Percentiles rank a stretch among this genome's conserved stretches.
Conservation (phyloP, 2,797 vertebrate genomes). For the Hephaestus fuliginosus region DNA sequence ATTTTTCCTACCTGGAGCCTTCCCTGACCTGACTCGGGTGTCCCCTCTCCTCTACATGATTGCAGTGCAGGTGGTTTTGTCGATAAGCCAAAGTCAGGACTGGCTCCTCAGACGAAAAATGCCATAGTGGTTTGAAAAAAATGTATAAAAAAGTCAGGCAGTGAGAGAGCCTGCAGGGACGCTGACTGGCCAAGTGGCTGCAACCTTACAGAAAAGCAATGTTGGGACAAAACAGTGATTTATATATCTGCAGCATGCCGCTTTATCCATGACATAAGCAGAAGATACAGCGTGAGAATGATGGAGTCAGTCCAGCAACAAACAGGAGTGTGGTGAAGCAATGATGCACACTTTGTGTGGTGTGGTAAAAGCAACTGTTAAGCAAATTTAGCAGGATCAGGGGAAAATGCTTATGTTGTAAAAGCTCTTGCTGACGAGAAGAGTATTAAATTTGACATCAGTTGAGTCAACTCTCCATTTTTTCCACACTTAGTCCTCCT, state of each 20-base stretch:
- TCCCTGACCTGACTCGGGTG: slow-evolving; percentile 51
- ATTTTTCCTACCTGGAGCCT: slow-evolving; percentile 33
- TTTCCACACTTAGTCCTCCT: slow-evolving; percentile 4
- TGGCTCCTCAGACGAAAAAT: slow-evolving; percentile 61
- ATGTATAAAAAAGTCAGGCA: slow-evolving; percentile 18
- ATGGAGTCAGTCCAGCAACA: slow-evolving; percentile 36
- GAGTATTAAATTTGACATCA: slow-evolving; percentile 29
- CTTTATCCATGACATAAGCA: slow-evolving; percentile 56
- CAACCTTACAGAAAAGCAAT: slow-evolving; percentile 48
- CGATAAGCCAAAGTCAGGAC: slow-evolving; percentile 73
- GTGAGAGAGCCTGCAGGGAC: slow-evolving; percentile 35
- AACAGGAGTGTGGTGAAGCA: slow-evolving; percentile 48
- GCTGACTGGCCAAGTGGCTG: slow-evolving; percentile 46
- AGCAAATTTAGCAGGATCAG: slow-evolving; percentile 44
- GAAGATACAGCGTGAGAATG: slow-evolving; percentile 46
- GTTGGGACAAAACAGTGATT: slow-evolving; percentile 52
- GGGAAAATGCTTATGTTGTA: slow-evolving; percentile 20
- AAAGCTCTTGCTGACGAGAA: slow-evolving; percentile 33
- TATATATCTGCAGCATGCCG: slow-evolving; percentile 48
- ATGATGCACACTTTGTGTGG: slow-evolving; percentile 30
- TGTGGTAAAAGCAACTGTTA: slow-evolving; percentile 38
- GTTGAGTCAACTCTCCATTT: not conserved
- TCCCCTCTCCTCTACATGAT: slow-evolving; percentile 57
- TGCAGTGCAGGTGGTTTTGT: slow-evolving; percentile 69
- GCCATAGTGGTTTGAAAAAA: slow-evolving; percentile 21